phyloP scores from a whole-genome alignment of 2,113 vertebrate species.

The Ahaetulla prasina region DNA sequence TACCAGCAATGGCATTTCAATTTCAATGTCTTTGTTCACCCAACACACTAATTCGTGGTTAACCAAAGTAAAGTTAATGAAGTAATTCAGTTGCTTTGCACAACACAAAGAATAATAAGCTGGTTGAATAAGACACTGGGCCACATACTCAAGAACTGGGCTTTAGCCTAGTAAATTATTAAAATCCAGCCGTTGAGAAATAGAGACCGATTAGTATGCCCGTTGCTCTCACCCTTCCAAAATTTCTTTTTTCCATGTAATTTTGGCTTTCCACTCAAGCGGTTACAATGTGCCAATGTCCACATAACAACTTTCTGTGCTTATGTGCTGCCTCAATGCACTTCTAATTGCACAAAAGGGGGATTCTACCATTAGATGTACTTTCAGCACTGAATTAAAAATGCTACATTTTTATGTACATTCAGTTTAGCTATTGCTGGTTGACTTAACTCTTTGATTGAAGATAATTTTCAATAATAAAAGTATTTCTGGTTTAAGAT shows the following conservation, averaged over 20 bases:
- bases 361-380: background rate
- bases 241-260: background rate
- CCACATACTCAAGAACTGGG: background rate
- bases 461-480: background rate
- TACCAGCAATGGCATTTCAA: background rate
- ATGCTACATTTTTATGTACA: background rate
- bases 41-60: background rate
- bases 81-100: background rate
- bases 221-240: background rate
- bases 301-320: background rate
- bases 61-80: background rate
- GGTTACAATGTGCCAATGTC: background rate
- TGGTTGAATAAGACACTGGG: background rate
- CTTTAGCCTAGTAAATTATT: background rate
- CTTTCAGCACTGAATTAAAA: background rate
- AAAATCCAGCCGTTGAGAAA: background rate
- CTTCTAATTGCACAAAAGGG: background rate
- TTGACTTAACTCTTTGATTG: background rate
- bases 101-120: background rate
- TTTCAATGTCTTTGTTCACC: background rate
- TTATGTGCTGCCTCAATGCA: background rate
- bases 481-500: background rate
- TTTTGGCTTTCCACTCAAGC: background rate
- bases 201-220: background rate
- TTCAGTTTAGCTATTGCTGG: background rate